Percentiles rank a stretch among this genome's conserved stretches.
phyloP scores from a whole-genome alignment of 2,113 vertebrate species.

The Hirundichthys speculiger region DNA sequence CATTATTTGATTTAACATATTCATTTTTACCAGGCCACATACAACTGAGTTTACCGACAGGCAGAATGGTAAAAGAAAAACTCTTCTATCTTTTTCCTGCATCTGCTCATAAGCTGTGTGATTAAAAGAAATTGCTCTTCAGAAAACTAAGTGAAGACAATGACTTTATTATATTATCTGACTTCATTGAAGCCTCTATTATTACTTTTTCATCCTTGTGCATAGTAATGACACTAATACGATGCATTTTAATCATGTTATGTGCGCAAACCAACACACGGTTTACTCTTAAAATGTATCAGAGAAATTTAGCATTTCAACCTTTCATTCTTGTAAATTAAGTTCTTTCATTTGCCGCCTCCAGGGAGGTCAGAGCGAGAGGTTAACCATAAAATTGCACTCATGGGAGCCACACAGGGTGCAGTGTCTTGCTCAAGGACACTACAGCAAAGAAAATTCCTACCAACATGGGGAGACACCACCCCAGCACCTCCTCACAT shows the following conservation, averaged over 20 bases:
- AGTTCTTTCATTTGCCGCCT: constrained; percentile 37
- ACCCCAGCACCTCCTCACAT: neutral
- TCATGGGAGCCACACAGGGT: constrained; percentile 21
- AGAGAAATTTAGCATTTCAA: constrained; percentile 37
- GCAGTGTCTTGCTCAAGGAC: constrained; percentile 46
- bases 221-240: neutral
- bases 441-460: constrained; percentile 22
- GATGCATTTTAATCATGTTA: neutral
- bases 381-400: constrained; percentile 35
- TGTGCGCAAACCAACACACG: neutral
- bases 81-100: neutral
- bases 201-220: neutral
- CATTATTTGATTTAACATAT: constrained; percentile 46
- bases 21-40: constrained; percentile 6
- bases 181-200: neutral
- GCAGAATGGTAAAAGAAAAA: constrained; percentile 3
- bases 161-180: neutral
- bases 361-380: constrained; percentile 43
- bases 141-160: neutral
- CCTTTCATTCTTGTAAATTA: constrained; percentile 13
- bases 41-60: constrained; percentile 9
- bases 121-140: neutral
- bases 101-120: constrained; percentile 4
- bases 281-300: constrained; percentile 12
- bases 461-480: neutral